Percentiles rank a stretch among this genome's conserved stretches.
Conservation (phyloP, 2,888 invertebrate species). For the Apodemia duryi region DNA sequence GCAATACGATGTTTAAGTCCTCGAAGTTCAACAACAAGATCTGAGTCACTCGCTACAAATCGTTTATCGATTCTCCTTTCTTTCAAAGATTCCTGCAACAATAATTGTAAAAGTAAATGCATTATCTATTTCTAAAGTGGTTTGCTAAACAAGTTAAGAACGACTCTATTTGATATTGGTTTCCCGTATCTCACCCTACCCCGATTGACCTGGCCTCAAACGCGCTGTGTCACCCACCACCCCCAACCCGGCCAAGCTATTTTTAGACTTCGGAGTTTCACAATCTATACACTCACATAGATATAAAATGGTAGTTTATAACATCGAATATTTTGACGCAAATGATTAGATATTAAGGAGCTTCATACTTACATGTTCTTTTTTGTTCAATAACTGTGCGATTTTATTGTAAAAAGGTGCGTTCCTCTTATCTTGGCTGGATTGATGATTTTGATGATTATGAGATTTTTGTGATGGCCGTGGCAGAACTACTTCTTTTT, state of each 20-base stretch:
- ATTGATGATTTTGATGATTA: slow-evolving; percentile 51
- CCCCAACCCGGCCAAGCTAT: slow-evolving; percentile 67
- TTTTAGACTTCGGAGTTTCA: slow-evolving; percentile 68
- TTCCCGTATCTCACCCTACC: slow-evolving; percentile 43
- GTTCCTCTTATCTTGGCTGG: slow-evolving; percentile 46
- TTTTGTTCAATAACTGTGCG: slow-evolving; percentile 65
- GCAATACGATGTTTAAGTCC: slow-evolving; percentile 81
- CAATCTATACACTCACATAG: slow-evolving; percentile 44
- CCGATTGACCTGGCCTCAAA: slow-evolving; percentile 69
- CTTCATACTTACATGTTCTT: slow-evolving; percentile 74
- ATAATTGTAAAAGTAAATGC: slow-evolving; percentile 25
- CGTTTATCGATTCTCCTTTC: slow-evolving; percentile 79
- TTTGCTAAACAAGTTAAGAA: slow-evolving; percentile 36
- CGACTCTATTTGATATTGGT: slow-evolving; percentile 39
- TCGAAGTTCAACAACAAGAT: slow-evolving; percentile 81
- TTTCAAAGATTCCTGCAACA: slow-evolving; percentile 55
- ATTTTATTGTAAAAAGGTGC: slow-evolving; percentile 72
- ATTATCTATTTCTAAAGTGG: slow-evolving; percentile 9
- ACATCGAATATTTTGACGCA: slow-evolving; percentile 20
- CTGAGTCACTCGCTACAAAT: slow-evolving; percentile 81
- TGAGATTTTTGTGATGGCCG: slow-evolving; percentile 73
- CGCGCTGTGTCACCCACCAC: slow-evolving; percentile 66
- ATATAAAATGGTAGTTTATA: slow-evolving; percentile 33
- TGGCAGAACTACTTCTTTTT: slow-evolving; percentile 82
- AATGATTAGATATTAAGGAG: slow-evolving; percentile 27